Percentiles rank a stretch among this genome's conserved stretches.
phyloP scores from a whole-genome alignment of 2,113 vertebrate species.

The Pleuronectes platessa region DNA sequence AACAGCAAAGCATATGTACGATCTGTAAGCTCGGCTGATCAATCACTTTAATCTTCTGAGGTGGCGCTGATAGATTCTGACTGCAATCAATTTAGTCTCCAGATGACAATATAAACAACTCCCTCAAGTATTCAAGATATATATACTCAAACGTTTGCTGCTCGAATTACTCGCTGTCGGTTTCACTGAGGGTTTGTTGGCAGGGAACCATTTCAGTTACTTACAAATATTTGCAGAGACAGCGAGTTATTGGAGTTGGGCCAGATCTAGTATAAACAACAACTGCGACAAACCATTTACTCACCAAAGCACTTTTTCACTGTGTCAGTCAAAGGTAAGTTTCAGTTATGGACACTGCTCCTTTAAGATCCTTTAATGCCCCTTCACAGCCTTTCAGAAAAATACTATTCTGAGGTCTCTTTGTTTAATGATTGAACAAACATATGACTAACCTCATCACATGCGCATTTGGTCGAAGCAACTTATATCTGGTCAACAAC shows the following conservation, averaged over 20 bases:
- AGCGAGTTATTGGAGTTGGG: neutral
- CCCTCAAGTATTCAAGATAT: neutral
- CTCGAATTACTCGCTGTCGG: neutral
- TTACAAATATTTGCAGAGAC: too few relatives aligned
- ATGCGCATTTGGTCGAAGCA: neutral
- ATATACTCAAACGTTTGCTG: neutral
- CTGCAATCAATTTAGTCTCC: slow-evolving; percentile 26
- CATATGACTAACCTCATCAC: neutral
- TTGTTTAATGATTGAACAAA: slow-evolving; percentile 30
- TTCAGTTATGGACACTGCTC: neutral
- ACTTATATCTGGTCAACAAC: neutral
- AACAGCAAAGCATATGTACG: neutral
- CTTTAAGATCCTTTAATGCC: neutral
- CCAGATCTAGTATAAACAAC: neutral
- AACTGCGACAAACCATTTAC: neutral
- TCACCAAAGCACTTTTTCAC: neutral
- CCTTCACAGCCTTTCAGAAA: neutral
- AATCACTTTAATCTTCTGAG: slow-evolving; percentile 34
- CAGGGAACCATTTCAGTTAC: neutral
- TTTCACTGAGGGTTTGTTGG: slow-evolving; percentile 7
- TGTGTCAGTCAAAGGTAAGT: neutral
- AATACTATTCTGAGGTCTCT: neutral
- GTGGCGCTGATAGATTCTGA: neutral
- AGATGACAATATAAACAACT: slow-evolving; percentile 16
- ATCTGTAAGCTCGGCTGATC: slow-evolving; percentile 5